A percentile compares a stretch with the other conserved stretches of the same genome.
Evolutionary conservation across 2,888 invertebrate species (phyloP).

Genomic region (Coelopa pilipes): DNA sequence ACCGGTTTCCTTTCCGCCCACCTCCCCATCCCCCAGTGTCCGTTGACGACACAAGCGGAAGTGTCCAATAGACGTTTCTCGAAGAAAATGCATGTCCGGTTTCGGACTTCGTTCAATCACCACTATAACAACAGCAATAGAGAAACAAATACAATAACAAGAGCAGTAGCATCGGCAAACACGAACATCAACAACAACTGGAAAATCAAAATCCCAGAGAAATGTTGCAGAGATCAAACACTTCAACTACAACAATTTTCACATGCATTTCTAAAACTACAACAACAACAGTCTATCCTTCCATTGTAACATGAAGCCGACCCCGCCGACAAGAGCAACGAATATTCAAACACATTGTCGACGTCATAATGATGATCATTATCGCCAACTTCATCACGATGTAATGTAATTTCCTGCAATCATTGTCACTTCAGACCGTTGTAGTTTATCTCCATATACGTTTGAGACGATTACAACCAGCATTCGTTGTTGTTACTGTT

Average conservation of each 20-base stretch:
- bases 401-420: conserved; percentile 8
- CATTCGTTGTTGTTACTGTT: too few relatives aligned
- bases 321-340: background rate
- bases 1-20: too few relatives aligned
- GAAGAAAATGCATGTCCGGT: conserved; percentile 17
- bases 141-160: background rate
- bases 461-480: too few relatives aligned
- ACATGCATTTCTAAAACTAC: background rate
- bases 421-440: conserved; percentile 3
- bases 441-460: too few relatives aligned
- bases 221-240: too few relatives aligned
- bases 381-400: too few relatives aligned
- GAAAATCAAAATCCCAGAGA: too few relatives aligned
- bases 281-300: background rate
- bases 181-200: background rate
- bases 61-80: background rate
- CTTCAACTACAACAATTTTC: background rate
- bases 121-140: too few relatives aligned
- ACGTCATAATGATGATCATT: too few relatives aligned
- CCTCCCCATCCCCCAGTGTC: too few relatives aligned
- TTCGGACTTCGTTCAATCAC: background rate
- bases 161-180: background rate
- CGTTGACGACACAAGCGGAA: background rate
- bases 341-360: too few relatives aligned
- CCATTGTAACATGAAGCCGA: background rate